These are phyloP conservation scores for Leptopilina boulardi DNA, from an alignment of 1,140 invertebrate species.

Conservation along the genomic window DNA sequence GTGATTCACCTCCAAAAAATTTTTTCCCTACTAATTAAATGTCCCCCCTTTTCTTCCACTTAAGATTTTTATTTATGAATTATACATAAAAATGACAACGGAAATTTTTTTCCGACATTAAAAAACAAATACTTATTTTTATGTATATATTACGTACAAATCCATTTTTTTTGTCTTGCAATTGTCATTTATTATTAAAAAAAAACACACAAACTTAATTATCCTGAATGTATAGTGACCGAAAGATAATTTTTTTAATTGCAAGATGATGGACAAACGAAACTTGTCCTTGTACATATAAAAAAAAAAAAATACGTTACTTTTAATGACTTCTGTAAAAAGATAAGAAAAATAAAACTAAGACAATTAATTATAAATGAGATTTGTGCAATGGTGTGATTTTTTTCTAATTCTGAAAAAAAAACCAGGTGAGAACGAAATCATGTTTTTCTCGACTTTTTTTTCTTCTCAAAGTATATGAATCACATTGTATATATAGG, in stretches of 20 bases:
- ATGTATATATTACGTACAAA: conserved; percentile 2
- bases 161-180: background rate
- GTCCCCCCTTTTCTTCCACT: too few relatives aligned
- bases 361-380: background rate
- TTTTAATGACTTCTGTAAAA: conserved; percentile 9
- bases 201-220: background rate
- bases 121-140: background rate
- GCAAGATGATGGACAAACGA: background rate
- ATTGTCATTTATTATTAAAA: background rate
- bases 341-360: conserved; percentile 14
- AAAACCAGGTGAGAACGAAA: background rate
- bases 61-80: background rate
- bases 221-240: background rate
- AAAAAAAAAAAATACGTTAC: background rate
- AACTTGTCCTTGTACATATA: conserved; percentile 10
- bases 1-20: background rate
- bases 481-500: background rate
- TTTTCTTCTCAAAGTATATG: background rate
- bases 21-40: conserved; percentile 3
- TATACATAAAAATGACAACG: conserved; percentile 4
- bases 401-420: background rate
- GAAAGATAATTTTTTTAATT: background rate
- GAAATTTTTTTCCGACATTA: background rate
- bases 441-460: background rate
- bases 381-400: background rate